These are phyloP conservation scores for Arctocebus calabarensis DNA, from an alignment of 2,797 vertebrate species.

Conservation along the genomic window DNA sequence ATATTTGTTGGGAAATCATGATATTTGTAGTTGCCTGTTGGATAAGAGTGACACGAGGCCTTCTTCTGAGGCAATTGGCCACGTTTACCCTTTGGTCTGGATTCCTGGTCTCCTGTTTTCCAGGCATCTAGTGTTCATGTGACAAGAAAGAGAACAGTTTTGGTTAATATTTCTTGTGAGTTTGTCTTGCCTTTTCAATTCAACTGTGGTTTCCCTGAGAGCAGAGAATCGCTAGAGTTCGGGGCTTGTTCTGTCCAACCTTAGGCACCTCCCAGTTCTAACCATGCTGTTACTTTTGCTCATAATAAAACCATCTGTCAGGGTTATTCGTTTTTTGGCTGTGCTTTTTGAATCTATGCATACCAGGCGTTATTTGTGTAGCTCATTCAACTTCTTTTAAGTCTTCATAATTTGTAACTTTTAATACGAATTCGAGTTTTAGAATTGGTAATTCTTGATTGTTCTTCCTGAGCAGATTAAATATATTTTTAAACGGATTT, in stretches of 20 bases:
- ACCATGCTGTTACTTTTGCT: neutral
- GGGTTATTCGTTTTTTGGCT: neutral
- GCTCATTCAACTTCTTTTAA: constrained; percentile 24
- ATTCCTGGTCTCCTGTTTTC: neutral
- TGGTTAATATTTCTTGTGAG: neutral
- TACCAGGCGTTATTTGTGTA: neutral
- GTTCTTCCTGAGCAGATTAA: neutral
- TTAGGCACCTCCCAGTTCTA: neutral
- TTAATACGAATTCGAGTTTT: constrained; percentile 3
- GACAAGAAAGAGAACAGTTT: neutral
- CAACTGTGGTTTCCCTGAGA: neutral
- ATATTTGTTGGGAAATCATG: neutral
- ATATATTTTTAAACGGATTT: neutral
- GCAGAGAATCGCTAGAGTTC: neutral
- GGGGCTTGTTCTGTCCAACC: neutral
- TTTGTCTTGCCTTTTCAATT: neutral
- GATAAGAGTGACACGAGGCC: neutral
- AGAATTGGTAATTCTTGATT: neutral
- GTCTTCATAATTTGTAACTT: neutral
- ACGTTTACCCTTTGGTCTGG: neutral
- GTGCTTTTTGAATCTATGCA: neutral
- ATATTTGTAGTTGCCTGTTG: neutral
- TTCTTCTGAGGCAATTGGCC: neutral
- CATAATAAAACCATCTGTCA: neutral
- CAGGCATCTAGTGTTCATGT: neutral